Conservation (phyloP, 2,888 invertebrate species). For the Lycophotia porphyrea region DNA sequence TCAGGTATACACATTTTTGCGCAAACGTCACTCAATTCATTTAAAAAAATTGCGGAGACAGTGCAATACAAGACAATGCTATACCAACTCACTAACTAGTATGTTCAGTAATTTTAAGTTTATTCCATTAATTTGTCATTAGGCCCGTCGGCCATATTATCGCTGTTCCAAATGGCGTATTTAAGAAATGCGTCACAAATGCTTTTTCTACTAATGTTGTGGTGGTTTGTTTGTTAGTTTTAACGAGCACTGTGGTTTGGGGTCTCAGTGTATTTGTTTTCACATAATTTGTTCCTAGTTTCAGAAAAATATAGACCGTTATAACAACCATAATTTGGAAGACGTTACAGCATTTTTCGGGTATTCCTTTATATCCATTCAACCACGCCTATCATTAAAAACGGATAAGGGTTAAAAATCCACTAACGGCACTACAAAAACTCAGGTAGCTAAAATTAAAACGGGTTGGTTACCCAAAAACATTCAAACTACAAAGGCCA, state of each 20-base stretch:
- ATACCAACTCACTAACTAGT: constrained; percentile 67
- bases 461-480: neutral
- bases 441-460: constrained; percentile 26
- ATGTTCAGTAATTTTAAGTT: constrained; percentile 74
- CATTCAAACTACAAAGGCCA: neutral
- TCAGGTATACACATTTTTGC: constrained; percentile 81
- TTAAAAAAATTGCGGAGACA: constrained; percentile 39
- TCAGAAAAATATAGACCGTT: neutral
- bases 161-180: constrained; percentile 81
- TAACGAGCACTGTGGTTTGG: constrained; percentile 43
- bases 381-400: constrained; percentile 3
- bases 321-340: neutral
- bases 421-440: constrained; percentile 9
- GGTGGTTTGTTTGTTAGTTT: constrained; percentile 56
- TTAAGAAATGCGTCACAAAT: constrained; percentile 81
- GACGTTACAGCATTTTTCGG: neutral
- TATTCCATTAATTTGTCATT: constrained; percentile 85
- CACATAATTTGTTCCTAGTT: neutral
- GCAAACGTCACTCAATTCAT: constrained; percentile 24
- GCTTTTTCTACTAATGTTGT: constrained; percentile 71
- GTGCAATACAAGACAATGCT: constrained; percentile 70
- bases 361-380: neutral
- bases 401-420: constrained; percentile 10
- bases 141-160: constrained; percentile 75
- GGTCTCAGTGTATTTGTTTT: neutral